Base-by-base conservation (phyloP, 2,888 invertebrate genomes). In the Hirtodrosophila alboralis region DNA sequence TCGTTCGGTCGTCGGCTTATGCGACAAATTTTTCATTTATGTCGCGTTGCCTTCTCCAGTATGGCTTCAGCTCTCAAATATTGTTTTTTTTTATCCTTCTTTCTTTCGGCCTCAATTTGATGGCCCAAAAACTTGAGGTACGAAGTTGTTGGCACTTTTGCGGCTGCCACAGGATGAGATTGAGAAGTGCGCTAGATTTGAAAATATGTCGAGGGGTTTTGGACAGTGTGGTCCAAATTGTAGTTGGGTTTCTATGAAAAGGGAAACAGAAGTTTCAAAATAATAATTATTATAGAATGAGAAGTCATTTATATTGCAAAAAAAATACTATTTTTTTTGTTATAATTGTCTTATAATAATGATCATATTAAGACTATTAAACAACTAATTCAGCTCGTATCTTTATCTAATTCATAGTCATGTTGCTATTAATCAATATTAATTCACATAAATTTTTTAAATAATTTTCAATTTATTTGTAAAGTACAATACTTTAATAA, bases 11-110 rank as follows among this genome's bases (percentile, higher is more conserved):
- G 69, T 56, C 68, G 65, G 79, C 75, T 77, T 77, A 77, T 72
- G 72, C 63, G 79, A 78, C 79, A 78, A 75, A 65, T 65, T 85
- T 75, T 69, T 73, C 77, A 86, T 84, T 81, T 80, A 64, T 70
- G 61, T 69, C 57, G 48, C 85, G 59, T 52, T 75, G 47, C 53
- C 34, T 57, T 44, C 43, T 33, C 48, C 52, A 40, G 34, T 75
- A 75, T 16, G 80, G 71, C 69, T 75, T 77, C 73, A 36, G 49
- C 45, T 61, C 60, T 54, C 45, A 48, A 62, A n/a, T n/a, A n/a
- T n/a, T 36, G 49, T 61, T 58, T 40, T 44, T 52, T 45, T 34
- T 23, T 30, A 40, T 45, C 2, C 12, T 43, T 23, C n/a, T 18
- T 33, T 41, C 7, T 54, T 40, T 40, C 45, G 75, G 62, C 75